Percentiles rank a stretch among this genome's conserved stretches.
These are phyloP conservation scores for Ochropleura leucogaster DNA, from an alignment of 2,888 invertebrate genomes.

Conservation along the genomic window DNA sequence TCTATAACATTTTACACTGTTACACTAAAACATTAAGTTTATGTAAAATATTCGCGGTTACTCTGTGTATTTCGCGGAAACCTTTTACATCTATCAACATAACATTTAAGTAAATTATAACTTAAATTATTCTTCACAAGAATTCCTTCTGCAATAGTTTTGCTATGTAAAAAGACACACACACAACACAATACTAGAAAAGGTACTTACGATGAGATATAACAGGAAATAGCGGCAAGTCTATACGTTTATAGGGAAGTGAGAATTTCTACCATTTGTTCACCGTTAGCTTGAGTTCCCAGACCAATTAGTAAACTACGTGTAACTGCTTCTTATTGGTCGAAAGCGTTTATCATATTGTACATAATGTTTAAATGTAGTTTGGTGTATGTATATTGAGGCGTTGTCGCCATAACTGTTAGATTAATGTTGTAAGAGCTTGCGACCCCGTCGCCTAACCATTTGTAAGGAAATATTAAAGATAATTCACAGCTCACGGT, in stretches of 20 bases:
- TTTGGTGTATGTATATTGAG: conserved; percentile 70
- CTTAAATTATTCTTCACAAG: not conserved
- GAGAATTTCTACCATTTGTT: conserved; percentile 30
- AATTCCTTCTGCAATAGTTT: conserved; percentile 23
- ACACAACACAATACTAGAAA: conserved; percentile 43
- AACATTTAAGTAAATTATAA: conserved; percentile 21
- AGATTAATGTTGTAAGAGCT: conserved; percentile 71
- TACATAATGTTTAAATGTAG: conserved; percentile 69
- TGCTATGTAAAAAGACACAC: conserved; percentile 34
- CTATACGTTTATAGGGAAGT: conserved; percentile 28
- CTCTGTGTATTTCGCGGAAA: conserved; percentile 30
- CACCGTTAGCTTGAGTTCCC: conserved; percentile 49
- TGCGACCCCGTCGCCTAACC: conserved; percentile 70
- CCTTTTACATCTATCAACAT: conserved; percentile 29
- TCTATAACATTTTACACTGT: conserved; percentile 61
- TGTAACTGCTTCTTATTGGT: conserved; percentile 54
- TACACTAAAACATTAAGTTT: conserved; percentile 51
- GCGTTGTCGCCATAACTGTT: conserved; percentile 60
- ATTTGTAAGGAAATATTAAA: conserved; percentile 63
- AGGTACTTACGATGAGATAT: conserved; percentile 30
- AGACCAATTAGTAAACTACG: conserved; percentile 59
- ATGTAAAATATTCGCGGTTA: conserved; percentile 44
- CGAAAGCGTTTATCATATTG: conserved; percentile 61
- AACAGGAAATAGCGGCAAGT: conserved; percentile 1
- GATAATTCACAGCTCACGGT: conserved; percentile 28